These are phyloP conservation scores for Catharus fuscescens DNA, from an alignment of 2,113 vertebrate species.

Conservation along the genomic window DNA sequence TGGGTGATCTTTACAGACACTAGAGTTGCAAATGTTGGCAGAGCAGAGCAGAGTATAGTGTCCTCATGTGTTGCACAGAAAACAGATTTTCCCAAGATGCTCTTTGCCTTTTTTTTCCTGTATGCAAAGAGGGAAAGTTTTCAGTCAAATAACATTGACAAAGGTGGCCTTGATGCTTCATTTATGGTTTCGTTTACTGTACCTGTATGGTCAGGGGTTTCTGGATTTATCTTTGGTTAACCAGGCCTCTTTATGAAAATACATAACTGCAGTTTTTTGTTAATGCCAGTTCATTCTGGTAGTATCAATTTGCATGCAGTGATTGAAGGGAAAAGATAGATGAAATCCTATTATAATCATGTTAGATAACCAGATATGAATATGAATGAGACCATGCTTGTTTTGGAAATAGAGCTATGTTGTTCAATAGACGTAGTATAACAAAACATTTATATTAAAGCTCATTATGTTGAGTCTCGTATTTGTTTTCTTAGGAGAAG, in stretches of 20 bases:
- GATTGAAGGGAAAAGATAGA: slow-evolving; percentile 16
- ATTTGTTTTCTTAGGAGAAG: background rate
- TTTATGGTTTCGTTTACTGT: background rate
- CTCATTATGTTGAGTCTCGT: background rate
- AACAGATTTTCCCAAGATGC: background rate
- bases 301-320: background rate
- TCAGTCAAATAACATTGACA: background rate
- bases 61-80: background rate
- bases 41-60: background rate
- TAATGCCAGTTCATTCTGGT: background rate
- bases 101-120: background rate
- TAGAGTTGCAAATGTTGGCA: background rate
- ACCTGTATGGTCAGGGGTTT: background rate
- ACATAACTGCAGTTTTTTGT: background rate
- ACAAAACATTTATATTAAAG: slow-evolving; percentile 2
- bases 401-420: slow-evolving; percentile 10
- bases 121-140: background rate
- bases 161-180: background rate
- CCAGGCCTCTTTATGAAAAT: background rate
- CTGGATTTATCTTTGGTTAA: background rate
- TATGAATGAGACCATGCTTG: slow-evolving; percentile 24
- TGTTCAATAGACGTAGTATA: background rate
- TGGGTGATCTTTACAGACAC: slow-evolving; percentile 36
- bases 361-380: slow-evolving; percentile 45
- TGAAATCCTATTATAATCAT: slow-evolving; percentile 11